phyloP scores from a whole-genome alignment of 2,888 invertebrate genomes.

The Parascotia fuliginaria region DNA sequence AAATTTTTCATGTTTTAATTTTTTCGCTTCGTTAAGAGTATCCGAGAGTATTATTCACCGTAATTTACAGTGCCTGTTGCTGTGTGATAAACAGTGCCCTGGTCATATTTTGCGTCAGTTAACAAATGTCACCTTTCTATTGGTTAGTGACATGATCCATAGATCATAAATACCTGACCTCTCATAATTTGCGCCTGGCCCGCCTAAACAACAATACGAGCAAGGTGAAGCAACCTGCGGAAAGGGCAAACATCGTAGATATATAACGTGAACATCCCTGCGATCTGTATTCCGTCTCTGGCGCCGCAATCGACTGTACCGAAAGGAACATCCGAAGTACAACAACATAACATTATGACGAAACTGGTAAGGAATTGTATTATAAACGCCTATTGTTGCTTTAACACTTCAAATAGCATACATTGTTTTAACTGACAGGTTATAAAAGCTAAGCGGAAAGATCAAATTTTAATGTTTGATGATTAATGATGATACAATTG shows the following conservation, averaged over 20 bases:
- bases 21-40: too few species aligned
- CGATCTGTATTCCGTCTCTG: conserved; percentile 63
- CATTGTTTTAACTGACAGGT: conserved; percentile 8
- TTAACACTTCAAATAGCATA: conserved; percentile 22
- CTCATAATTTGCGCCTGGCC: conserved; percentile 54
- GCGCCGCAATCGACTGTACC: conserved; percentile 56
- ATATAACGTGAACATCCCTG: conserved; percentile 79
- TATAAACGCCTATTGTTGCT: conserved; percentile 27
- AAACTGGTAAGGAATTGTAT: conserved; percentile 67
- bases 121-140: conserved; percentile 10
- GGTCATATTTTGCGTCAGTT: neutral
- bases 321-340: conserved; percentile 47
- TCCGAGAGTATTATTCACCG: too few species aligned
- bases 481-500: too few species aligned
- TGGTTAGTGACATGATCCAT: conserved; percentile 24
- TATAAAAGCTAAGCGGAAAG: neutral
- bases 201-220: conserved; percentile 72
- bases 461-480: neutral
- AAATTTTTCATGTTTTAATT: too few species aligned
- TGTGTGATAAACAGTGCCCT: neutral
- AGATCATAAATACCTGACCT: conserved; percentile 40
- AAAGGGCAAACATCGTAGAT: conserved; percentile 79
- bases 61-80: neutral
- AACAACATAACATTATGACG: conserved; percentile 52
- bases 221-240: conserved; percentile 78